Evolutionary conservation across 53 echinoderm and acorn worm species (phyloP).

Genomic region (Paracentrotus lividus): DNA sequence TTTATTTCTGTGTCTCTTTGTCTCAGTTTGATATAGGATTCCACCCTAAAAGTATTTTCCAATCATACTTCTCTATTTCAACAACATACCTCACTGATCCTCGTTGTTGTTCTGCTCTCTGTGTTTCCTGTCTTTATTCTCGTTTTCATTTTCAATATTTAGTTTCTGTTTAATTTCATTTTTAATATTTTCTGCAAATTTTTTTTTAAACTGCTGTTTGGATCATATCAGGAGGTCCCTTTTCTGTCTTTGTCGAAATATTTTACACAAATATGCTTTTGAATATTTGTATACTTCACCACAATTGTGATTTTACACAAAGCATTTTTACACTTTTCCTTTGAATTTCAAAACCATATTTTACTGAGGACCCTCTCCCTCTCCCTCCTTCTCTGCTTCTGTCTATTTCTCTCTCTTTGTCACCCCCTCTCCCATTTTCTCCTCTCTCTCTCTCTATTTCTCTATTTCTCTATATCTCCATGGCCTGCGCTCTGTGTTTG

Average conservation of each 20-base stretch:
- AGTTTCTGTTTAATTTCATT: not conserved
- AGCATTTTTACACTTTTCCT: not conserved
- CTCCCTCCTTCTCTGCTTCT: not conserved
- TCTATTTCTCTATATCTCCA: no score
- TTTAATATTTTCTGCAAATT: no score
- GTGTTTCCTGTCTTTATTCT: not conserved
- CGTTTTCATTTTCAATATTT: not conserved
- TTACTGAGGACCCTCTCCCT: not conserved
- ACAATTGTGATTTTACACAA: not conserved
- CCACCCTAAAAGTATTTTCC: not conserved
- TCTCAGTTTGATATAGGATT: not conserved
- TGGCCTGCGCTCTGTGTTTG: no score
- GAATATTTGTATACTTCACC: not conserved
- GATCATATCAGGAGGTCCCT: not conserved
- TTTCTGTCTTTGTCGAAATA: not conserved
- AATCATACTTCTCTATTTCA: not conserved
- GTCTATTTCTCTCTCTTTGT: not conserved
- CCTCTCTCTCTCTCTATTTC: not conserved
- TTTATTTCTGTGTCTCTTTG: not conserved
- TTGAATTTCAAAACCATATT: not conserved
- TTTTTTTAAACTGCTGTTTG: no score
- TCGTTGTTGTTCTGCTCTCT: not conserved
- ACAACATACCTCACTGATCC: not conserved
- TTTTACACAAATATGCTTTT: not conserved
- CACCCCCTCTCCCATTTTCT: not conserved